Evolutionary conservation across 1,140 invertebrate species (phyloP), one percentile per base, ranked within the genome.

Genomic region (Halesus radiatus): DNA sequence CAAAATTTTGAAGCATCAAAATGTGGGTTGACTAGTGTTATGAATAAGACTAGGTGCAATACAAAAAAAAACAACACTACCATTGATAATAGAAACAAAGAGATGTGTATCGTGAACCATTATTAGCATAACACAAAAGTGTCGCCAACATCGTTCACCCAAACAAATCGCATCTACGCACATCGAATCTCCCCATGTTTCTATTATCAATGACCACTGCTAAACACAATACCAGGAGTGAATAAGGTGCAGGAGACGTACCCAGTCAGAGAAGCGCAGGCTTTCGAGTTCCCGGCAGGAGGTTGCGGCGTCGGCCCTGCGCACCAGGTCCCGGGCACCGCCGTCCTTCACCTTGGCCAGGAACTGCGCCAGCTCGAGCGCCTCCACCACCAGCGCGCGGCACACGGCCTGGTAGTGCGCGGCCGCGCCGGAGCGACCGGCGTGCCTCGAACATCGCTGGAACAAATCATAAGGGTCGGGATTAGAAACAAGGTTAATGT

Each of bases 331-430:
- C 72, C 91, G 88, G 53, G 89, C 90, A 76, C 92, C 92, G 78
- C 89, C 89, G 79, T 91, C 91, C 20, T 91, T 92, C 29, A 98
- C 95, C 87, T 94, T 94, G 85, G 96, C 93, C 70, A 99, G 90
- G 91, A 98, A 98, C 23, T 95, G 93, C 16, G 95, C 92, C 72
- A 99, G 91, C 88, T 98, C 97, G 29, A 96, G 88, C 16, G 96
- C 95, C 89, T 99, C 97, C 1, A 96, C 93, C 22, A 98, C 95
- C 80, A 98, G 91, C 23, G 96, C 97, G 75, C 96, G 91, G 87
- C 97, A 97, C 54, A 98, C 96, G 66, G 96, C 96, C 85, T 93
- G 93, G 89, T 98, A 98, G 90, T 98, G 97, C 58, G 92, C 90
- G 85, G 95, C 95, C 0, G 95, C 93, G 87, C 86, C 85, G 1